These are phyloP conservation scores for Icerya purchasi DNA, from an alignment of 2,888 invertebrate species.

Conservation along the genomic window DNA sequence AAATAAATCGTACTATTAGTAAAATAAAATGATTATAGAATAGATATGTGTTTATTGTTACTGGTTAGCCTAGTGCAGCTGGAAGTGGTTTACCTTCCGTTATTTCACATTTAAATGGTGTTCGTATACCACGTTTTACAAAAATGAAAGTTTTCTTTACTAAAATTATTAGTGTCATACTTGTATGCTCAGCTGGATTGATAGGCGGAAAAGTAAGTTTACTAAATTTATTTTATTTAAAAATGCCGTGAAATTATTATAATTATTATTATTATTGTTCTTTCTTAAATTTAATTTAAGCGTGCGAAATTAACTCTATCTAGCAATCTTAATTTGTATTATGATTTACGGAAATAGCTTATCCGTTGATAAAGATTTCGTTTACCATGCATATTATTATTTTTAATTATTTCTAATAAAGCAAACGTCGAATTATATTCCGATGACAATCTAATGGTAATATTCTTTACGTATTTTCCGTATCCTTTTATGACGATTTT, in stretches of 20 bases:
- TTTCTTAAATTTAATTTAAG: not conserved
- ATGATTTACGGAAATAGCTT: too few species aligned
- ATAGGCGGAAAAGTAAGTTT: slow-evolving; percentile 34
- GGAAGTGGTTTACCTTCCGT: slow-evolving; percentile 41
- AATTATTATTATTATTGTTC: not conserved
- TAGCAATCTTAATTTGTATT: not conserved
- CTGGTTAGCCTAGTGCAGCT: slow-evolving; percentile 20
- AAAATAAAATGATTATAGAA: not conserved
- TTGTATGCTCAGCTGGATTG: slow-evolving; percentile 35
- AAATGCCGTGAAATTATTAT: not conserved
- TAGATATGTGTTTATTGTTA: not conserved
- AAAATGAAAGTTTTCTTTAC: slow-evolving; percentile 33
- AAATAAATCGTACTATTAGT: not conserved
- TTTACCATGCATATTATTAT: too few species aligned
- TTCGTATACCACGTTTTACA: slow-evolving; percentile 35
- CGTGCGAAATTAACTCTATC: not conserved
- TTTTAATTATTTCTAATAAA: too few species aligned
- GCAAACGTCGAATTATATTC: too few species aligned
- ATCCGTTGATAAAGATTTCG: too few species aligned
- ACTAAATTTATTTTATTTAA: not conserved
- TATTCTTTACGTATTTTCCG: too few species aligned
- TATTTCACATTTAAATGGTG: slow-evolving; percentile 39
- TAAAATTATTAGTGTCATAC: slow-evolving; percentile 34
- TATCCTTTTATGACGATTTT: too few species aligned
- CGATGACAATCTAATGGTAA: too few species aligned